A percentile compares a stretch with the other conserved stretches of the same genome.
Evolutionary conservation across 53 echinoderm and acorn worm species (phyloP).

Genomic region (Arbacia lixula): DNA sequence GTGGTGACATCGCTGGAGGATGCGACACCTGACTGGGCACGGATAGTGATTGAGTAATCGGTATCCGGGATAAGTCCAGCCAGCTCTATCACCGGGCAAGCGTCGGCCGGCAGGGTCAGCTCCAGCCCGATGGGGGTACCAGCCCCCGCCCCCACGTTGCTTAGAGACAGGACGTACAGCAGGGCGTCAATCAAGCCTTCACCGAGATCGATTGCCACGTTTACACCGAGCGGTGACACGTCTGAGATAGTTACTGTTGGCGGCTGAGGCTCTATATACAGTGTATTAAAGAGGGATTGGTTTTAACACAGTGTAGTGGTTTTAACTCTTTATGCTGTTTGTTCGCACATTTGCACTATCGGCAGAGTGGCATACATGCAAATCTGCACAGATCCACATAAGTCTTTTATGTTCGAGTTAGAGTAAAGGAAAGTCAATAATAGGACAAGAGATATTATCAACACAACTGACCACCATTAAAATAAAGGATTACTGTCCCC

Average conservation of each 20-base stretch:
- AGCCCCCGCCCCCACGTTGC: slow-evolving; percentile 25
- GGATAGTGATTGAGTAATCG: slow-evolving; percentile 56
- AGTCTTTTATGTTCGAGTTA: no score
- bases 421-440: no score
- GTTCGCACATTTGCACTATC: no score
- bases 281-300: no score
- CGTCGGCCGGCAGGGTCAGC: slow-evolving; percentile 58
- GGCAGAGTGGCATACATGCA: no score
- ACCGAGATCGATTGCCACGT: background rate
- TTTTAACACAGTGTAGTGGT: no score
- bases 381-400: no score
- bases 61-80: slow-evolving; percentile 61
- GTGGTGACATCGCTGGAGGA: background rate
- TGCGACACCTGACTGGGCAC: slow-evolving; percentile 11
- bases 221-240: background rate
- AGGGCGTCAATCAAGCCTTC: slow-evolving; percentile 5
- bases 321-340: no score
- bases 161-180: background rate
- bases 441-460: no score
- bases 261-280: slow-evolving; percentile 51
- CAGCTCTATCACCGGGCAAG: slow-evolving; percentile 65
- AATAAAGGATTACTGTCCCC: no score
- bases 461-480: no score
- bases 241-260: background rate
- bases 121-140: slow-evolving; percentile 64